Percentiles rank a stretch among this genome's conserved stretches.
Evolutionary conservation across 2,113 vertebrate species (phyloP).

Genomic region (Origma solitaria): DNA sequence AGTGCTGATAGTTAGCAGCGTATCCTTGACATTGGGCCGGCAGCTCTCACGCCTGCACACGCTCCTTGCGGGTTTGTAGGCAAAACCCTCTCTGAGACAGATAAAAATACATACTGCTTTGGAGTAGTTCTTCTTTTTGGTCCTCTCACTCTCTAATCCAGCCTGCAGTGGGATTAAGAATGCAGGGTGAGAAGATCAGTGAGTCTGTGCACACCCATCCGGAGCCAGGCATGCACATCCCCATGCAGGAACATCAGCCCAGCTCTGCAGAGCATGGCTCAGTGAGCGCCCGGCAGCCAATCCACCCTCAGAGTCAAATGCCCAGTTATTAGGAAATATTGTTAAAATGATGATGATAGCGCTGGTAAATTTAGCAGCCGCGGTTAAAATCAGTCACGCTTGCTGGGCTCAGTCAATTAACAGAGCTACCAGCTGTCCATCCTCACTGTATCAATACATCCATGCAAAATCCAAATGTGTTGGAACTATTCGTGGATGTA

Average conservation of each 20-base stretch:
- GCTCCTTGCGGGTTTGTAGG: neutral
- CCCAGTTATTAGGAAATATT: neutral
- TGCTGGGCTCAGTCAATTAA: neutral
- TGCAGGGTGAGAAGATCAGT: neutral
- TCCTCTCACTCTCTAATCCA: slow-evolving; percentile 68
- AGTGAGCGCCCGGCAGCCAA: neutral
- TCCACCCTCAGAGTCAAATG: neutral
- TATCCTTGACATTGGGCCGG: slow-evolving; percentile 33
- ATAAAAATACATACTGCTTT: slow-evolving; percentile 60
- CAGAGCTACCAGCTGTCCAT: slow-evolving; percentile 7
- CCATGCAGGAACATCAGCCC: neutral
- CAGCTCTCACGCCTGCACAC: neutral
- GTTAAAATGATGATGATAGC: neutral
- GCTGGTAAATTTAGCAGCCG: neutral
- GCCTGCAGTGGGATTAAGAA: slow-evolving; percentile 56
- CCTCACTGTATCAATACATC: neutral
- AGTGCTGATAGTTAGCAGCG: rapidly evolving
- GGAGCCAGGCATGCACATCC: neutral
- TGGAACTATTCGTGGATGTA: neutral
- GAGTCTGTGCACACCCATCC: neutral
- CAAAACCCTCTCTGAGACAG: neutral
- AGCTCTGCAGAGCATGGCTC: neutral
- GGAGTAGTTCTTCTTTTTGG: slow-evolving; percentile 73
- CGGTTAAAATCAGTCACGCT: neutral
- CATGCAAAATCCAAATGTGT: neutral